phyloP scores from a whole-genome alignment of 2,888 invertebrate genomes.

The Masnerella sp. region DNA sequence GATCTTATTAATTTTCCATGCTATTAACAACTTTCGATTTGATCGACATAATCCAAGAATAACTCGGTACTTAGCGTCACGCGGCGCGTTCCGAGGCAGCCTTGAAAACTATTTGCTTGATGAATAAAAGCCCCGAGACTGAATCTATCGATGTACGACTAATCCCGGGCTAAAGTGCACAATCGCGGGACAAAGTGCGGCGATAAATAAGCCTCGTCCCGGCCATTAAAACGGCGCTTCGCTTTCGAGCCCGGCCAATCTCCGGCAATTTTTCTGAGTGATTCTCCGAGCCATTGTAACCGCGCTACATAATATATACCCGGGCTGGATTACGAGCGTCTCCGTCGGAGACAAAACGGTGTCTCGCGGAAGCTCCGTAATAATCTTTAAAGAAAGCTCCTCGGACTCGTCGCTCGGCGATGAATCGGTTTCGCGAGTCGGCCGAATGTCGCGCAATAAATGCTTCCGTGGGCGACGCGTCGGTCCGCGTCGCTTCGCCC shows the following conservation, averaged over 20 bases:
- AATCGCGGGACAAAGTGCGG: slow-evolving; percentile 36
- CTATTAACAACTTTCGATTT: slow-evolving; percentile 24
- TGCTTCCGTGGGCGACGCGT: slow-evolving; percentile 58
- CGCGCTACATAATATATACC: slow-evolving; percentile 51
- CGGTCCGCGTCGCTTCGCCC: no score
- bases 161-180: slow-evolving; percentile 33
- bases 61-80: slow-evolving; percentile 18
- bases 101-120: slow-evolving; percentile 24
- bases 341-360: slow-evolving; percentile 48
- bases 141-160: slow-evolving; percentile 36
- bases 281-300: slow-evolving; percentile 49
- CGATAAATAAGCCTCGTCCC: slow-evolving; percentile 39
- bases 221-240: slow-evolving; percentile 45
- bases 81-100: slow-evolving; percentile 15
- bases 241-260: slow-evolving; percentile 37
- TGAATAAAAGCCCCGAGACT: slow-evolving; percentile 16
- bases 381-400: slow-evolving; percentile 45
- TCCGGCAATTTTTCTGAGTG: slow-evolving; percentile 56
- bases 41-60: slow-evolving; percentile 23
- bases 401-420: slow-evolving; percentile 28
- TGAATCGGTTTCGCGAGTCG: slow-evolving; percentile 50
- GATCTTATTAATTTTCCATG: slow-evolving; percentile 25
- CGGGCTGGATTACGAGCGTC: slow-evolving; percentile 46
- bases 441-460: slow-evolving; percentile 57
- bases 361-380: slow-evolving; percentile 49